phyloP scores from a whole-genome alignment of 2,797 vertebrate genomes.

The Orestias chungarensis region DNA sequence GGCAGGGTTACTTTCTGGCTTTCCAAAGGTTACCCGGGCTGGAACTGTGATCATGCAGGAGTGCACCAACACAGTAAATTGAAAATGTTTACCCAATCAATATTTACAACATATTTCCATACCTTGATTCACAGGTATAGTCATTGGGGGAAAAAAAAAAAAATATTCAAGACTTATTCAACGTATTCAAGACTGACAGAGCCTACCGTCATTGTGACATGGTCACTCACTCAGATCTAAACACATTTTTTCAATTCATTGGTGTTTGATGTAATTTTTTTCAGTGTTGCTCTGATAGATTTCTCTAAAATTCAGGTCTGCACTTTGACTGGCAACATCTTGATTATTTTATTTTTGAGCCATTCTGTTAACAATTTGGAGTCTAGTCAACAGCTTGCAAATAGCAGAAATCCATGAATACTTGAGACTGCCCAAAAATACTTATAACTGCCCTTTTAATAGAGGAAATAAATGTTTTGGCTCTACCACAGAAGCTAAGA shows the following conservation, averaged over 20 bases:
- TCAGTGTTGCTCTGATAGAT: neutral
- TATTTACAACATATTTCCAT: neutral
- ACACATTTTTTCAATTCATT: no score
- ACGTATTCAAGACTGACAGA: neutral
- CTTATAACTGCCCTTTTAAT: neutral
- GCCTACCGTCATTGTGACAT: neutral
- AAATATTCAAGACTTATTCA: neutral
- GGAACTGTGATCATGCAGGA: neutral
- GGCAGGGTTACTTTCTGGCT: conserved; percentile 53
- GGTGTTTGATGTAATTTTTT: neutral
- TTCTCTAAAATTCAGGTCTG: neutral
- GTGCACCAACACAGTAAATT: neutral
- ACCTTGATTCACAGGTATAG: neutral
- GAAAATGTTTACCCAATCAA: neutral
- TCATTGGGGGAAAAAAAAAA: neutral
- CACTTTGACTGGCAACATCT: neutral
- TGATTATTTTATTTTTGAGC: neutral
- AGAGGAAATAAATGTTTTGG: neutral
- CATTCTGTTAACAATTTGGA: neutral
- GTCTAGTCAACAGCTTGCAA: neutral
- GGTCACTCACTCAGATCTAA: neutral
- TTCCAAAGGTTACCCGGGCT: conserved; percentile 23
- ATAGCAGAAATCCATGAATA: neutral
- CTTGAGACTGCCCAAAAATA: neutral
- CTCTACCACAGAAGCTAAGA: neutral